These are phyloP conservation scores for Dromaius novaehollandiae DNA, from an alignment of 2,113 vertebrate genomes.

Conservation along the genomic window DNA sequence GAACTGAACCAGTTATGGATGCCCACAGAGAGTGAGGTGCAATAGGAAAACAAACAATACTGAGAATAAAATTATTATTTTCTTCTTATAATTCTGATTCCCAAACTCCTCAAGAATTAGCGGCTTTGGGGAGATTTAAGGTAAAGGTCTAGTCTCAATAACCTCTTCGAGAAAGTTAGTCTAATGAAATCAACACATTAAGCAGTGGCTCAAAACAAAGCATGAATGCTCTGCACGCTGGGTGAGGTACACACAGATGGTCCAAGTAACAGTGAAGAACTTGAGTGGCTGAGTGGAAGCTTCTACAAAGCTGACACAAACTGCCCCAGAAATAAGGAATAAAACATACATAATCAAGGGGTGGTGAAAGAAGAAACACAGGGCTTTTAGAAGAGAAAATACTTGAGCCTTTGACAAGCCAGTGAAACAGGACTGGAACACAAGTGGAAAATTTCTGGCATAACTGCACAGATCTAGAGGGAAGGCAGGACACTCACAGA, in stretches of 20 bases:
- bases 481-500: slow-evolving; percentile 50
- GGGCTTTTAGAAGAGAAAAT: slow-evolving; percentile 8
- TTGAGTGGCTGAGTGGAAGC: background rate
- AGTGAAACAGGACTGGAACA: slow-evolving; percentile 35
- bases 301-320: slow-evolving; percentile 21
- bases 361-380: background rate
- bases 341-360: slow-evolving; percentile 24
- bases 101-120: background rate
- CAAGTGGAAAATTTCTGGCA: slow-evolving; percentile 75
- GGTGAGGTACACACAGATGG: background rate
- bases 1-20: background rate
- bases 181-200: background rate
- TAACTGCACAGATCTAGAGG: slow-evolving; percentile 73
- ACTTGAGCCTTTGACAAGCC: background rate
- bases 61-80: background rate
- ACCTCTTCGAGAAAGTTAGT: slow-evolving; percentile 4
- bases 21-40: background rate
- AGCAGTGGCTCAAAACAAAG: background rate
- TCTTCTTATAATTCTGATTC: background rate
- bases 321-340: background rate
- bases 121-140: background rate
- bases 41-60: background rate
- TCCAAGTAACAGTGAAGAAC: background rate
- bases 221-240: background rate
- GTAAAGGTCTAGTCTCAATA: background rate